Evolutionary conservation across 2,113 vertebrate genomes (phyloP).

Genomic region (Grus americana): DNA sequence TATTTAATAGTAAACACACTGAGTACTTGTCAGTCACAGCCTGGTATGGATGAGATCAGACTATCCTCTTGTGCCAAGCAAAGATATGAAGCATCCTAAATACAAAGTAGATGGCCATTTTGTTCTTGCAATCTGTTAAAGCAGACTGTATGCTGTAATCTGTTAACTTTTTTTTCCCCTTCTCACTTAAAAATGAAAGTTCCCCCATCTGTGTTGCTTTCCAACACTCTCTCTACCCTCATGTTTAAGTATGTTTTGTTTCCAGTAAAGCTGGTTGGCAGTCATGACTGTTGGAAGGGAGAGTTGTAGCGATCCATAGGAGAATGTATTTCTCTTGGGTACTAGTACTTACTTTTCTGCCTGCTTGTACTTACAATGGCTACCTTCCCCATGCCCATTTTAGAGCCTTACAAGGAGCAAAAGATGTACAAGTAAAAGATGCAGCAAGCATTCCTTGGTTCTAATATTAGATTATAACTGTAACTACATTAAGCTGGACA

Average conservation of each 20-base stretch:
- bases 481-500: neutral
- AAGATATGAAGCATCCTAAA: conserved; percentile 40
- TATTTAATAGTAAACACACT: conserved; percentile 45
- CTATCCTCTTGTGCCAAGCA: conserved; percentile 42
- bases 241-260: neutral
- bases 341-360: neutral
- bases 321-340: neutral
- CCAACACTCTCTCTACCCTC: neutral
- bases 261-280: neutral
- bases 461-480: neutral
- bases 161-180: conserved; percentile 10
- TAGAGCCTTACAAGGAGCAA: neutral
- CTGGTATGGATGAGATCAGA: conserved; percentile 62
- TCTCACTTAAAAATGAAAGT: neutral
- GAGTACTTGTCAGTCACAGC: conserved; percentile 65
- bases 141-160: conserved; percentile 50
- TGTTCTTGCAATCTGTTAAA: conserved; percentile 60
- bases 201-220: conserved; percentile 38
- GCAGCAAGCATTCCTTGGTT: neutral
- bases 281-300: neutral
- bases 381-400: neutral
- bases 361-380: neutral
- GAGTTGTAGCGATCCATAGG: neutral
- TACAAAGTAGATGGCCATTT: conserved; percentile 57
- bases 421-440: neutral